Evolutionary conservation across 2,888 invertebrate genomes (phyloP), one percentile per base, ranked within the genome.

Genomic region (Eubasilissa splendida): DNA sequence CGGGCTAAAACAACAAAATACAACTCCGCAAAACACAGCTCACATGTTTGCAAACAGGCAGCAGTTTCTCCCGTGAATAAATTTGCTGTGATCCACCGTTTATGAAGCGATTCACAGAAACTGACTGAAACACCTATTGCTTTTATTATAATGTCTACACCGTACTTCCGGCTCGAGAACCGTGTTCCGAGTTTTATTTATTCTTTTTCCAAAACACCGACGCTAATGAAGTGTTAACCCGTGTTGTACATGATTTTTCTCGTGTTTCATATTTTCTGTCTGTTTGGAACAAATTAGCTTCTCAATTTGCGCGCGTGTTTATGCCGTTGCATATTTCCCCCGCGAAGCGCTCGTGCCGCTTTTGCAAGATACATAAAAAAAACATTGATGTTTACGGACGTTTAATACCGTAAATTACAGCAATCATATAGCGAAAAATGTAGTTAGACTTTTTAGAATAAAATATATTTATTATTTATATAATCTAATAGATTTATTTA

Each of bases 201-300:
- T 53, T 78, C 78, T 70, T 60, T 63, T 63, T 73, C 50, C n/a
- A 74, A 71, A 59, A 74, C 33, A 68, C 70, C 71, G 63, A 74
- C 73, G 77, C 80, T 80, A 82, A 82, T 82, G 82, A 82, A 82
- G 71, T 78, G 82, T 78, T 82, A 76, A 80, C 80, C 58, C 76
- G 77, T 76, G 76, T 76, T 77, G 60, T 76, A 50, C 80, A 68
- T 66, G 65, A 79, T 79, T 81, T 76, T 76, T 81, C 71, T 68
- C 74, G 74, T 31, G 58, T 54, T 63, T 79, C 10, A 58, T 74
- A 66, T 79, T 65, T 79, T 74, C 52, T 79, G 63, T 79, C 65
- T 60, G 74, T 56, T 14, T 53, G 31, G 71, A 63, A 73, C 65
- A 63, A 60, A 78, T 78, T 73, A 60, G 33, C n/a, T 63, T 22